phyloP scores from a whole-genome alignment of 2,888 invertebrate genomes.

The Podabrus alpinus region DNA sequence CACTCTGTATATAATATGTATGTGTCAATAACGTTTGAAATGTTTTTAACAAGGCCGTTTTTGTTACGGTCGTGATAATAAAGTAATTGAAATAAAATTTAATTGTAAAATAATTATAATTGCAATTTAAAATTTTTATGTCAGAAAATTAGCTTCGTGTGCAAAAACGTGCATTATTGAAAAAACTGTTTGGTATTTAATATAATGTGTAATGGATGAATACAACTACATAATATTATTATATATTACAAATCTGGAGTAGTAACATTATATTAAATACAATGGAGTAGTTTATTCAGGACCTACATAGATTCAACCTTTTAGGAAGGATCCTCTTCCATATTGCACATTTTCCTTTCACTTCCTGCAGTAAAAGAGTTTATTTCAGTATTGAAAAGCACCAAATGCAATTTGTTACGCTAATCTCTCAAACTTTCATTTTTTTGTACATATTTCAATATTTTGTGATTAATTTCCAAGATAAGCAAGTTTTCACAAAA shows the following conservation, averaged over 20 bases:
- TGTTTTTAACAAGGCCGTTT: slow-evolving; percentile 36
- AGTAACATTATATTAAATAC: no score
- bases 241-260: no score
- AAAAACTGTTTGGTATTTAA: no score
- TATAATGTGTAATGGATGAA: no score
- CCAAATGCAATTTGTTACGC: slow-evolving; percentile 10
- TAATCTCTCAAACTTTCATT: slow-evolving; percentile 1
- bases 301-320: background rate
- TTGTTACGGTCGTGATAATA: slow-evolving; percentile 34
- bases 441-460: background rate
- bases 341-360: slow-evolving; percentile 6
- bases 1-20: background rate
- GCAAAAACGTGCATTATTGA: no score
- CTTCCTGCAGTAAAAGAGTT: background rate
- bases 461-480: background rate
- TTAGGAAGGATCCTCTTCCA: background rate
- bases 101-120: slow-evolving; percentile 26
- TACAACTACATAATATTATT: no score
- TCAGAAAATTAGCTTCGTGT: background rate
- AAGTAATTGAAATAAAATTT: slow-evolving; percentile 28
- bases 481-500: background rate
- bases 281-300: background rate
- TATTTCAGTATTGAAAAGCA: slow-evolving; percentile 7
- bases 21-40: slow-evolving; percentile 2
- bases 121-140: slow-evolving; percentile 1